Conservation (phyloP, 2,797 vertebrate species). For the Sparus aurata region DNA sequence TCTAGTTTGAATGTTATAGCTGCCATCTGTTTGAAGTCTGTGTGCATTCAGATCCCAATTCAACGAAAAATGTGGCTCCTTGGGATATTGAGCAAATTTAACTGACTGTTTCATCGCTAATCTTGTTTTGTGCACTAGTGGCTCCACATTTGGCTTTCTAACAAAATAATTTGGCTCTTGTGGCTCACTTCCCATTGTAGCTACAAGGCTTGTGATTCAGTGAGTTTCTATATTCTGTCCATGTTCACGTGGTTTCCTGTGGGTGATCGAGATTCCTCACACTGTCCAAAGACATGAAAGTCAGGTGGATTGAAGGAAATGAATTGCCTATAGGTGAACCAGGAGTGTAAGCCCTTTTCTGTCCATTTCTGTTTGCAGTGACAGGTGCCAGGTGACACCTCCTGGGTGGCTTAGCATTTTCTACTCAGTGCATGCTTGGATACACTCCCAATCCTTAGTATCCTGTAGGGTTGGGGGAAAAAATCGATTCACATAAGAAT, state of each 20-base stretch:
- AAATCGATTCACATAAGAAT: too few relatives aligned
- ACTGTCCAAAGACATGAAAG: constrained; percentile 11
- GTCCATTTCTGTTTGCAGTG: constrained; percentile 29
- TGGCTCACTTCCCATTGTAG: constrained; percentile 21
- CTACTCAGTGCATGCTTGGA: not conserved
- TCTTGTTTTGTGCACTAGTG: constrained; percentile 46
- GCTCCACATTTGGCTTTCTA: constrained; percentile 41
- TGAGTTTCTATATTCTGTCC: constrained; percentile 30
- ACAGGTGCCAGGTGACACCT: constrained; percentile 19
- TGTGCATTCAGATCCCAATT: constrained; percentile 48
- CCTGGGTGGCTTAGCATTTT: constrained; percentile 24
- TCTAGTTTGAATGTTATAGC: constrained; percentile 53
- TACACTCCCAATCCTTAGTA: constrained; percentile 16
- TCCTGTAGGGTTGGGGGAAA: too few relatives aligned
- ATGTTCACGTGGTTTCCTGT: constrained; percentile 21
- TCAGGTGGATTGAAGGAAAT: constrained; percentile 33
- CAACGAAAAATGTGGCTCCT: constrained; percentile 45
- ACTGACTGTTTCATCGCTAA: constrained; percentile 57
- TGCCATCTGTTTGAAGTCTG: constrained; percentile 61
- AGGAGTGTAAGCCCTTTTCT: constrained; percentile 27
- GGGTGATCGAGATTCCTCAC: constrained; percentile 32
- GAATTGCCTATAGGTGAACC: constrained; percentile 10
- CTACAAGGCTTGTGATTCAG: constrained; percentile 9
- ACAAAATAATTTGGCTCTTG: constrained; percentile 36
- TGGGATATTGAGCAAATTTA: constrained; percentile 49